Percentiles rank a stretch among this genome's conserved stretches.
Evolutionary conservation across 2,888 invertebrate species (phyloP).

Genomic region (Mechanitis messenoides): DNA sequence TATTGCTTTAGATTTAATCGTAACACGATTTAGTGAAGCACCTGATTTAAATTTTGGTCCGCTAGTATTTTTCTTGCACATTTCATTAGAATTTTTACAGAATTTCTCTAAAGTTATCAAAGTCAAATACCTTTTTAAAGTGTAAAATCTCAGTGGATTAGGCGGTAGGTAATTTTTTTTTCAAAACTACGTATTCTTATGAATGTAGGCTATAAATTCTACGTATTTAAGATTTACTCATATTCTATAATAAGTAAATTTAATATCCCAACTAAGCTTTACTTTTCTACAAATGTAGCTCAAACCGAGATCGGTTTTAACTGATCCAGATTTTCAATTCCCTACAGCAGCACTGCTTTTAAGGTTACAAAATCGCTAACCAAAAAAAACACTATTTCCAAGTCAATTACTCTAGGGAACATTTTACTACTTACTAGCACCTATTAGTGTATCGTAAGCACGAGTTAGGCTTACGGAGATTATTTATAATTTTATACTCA

Average conservation of each 20-base stretch:
- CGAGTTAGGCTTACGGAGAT: constrained; percentile 66
- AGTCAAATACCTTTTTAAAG: constrained; percentile 23
- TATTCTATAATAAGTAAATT: constrained; percentile 54
- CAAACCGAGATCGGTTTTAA: constrained; percentile 48
- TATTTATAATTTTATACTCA: constrained; percentile 75
- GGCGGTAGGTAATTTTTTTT: constrained; percentile 36
- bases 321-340: constrained; percentile 37
- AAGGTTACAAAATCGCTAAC: constrained; percentile 45
- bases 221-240: constrained; percentile 62
- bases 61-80: constrained; percentile 28
- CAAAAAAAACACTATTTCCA: constrained; percentile 80
- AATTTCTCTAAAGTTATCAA: constrained; percentile 8
- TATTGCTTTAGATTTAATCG: constrained; percentile 52
- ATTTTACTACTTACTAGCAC: constrained; percentile 79
- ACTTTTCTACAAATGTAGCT: constrained; percentile 66
- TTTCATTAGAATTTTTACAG: constrained; percentile 20
- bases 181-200: constrained; percentile 67
- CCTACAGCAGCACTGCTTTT: constrained; percentile 47
- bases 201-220: constrained; percentile 69
- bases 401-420: constrained; percentile 92
- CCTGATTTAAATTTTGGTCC: constrained; percentile 29
- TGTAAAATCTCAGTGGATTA: constrained; percentile 36
- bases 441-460: constrained; percentile 68
- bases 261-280: constrained; percentile 67
- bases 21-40: constrained; percentile 35